Base-by-base conservation (phyloP, 2,888 invertebrate genomes). In the Nebria brevicollis region DNA sequence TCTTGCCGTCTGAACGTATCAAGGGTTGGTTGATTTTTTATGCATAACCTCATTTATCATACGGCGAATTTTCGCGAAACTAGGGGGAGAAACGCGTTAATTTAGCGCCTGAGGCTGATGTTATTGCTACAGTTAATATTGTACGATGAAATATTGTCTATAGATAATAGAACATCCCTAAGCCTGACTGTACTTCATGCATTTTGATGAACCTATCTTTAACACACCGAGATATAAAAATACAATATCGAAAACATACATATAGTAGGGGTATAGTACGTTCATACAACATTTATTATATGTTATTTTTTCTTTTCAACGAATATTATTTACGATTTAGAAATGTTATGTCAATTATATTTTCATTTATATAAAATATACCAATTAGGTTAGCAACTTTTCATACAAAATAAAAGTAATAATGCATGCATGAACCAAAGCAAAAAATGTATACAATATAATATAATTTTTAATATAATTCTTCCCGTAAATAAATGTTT, bases 231-330 rank as follows among this genome's bases (percentile, higher is more conserved):
- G 5, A 26, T 20, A 41, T 11, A 73, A 43, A 43, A 34, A 73
- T 13, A 73, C 20, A 15, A 73, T 73, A 34, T 26, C 20, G 26
- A 41, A 54, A 54, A 54, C 54, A 54, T 54, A 54, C 54, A 54
- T 54, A 11, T 11, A 34, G 34, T 34, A 4, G 34, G 34, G 34
- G 34, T 54, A 11, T 54, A 54, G 77, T 81, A 70, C 77, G 78
- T 78, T 81, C 77, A 80, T 81, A 73, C 72, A 82, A 80, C 81
- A 82, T 83, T 81, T 82, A 82, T 82, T 75, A 83, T 79, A 77
- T 78, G 64, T 82, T 74, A 54, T 73, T 78, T 65, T 77, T 72
- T 75, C 77, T 66, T 78, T 75, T 70, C 65, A 76, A 68, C 66
- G 72, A 76, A 72, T 20, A 20, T 20, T 20, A 0, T 20, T 20